These are phyloP conservation scores for Hirudo medicinalis DNA, from an alignment of 1,140 invertebrate species.

Conservation along the genomic window DNA sequence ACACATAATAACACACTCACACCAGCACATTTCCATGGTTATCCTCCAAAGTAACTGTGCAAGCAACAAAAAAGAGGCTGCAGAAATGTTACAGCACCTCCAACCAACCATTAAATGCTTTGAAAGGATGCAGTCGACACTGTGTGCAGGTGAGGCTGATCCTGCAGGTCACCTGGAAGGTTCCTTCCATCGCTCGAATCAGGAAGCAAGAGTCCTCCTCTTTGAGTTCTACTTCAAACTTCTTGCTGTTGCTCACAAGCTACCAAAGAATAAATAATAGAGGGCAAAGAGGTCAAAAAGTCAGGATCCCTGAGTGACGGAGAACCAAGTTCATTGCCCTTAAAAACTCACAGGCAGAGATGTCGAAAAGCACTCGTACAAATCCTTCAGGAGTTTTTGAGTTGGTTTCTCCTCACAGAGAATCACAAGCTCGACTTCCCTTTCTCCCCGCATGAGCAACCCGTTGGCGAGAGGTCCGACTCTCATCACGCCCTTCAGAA, in stretches of 20 bases:
- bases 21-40: background rate
- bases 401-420: constrained; percentile 10
- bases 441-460: background rate
- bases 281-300: too few species aligned
- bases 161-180: background rate
- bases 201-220: too few species aligned
- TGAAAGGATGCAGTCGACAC: background rate
- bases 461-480: constrained; percentile 4
- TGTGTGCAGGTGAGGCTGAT: background rate
- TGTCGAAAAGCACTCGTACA: background rate
- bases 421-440: background rate
- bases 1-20: background rate
- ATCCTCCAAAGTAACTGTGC: background rate
- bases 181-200: too few species aligned
- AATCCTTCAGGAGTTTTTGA: background rate
- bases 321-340: too few species aligned
- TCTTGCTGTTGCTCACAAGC: too few species aligned
- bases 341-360: background rate
- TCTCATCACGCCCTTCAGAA: constrained; percentile 6
- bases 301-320: too few species aligned
- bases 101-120: constrained; percentile 5
- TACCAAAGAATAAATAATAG: too few species aligned
- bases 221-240: too few species aligned
- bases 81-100: background rate
- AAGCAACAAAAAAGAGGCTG: background rate